These are phyloP conservation scores for Cephus spinipes DNA, from an alignment of 2,888 invertebrate genomes.

Conservation along the genomic window DNA sequence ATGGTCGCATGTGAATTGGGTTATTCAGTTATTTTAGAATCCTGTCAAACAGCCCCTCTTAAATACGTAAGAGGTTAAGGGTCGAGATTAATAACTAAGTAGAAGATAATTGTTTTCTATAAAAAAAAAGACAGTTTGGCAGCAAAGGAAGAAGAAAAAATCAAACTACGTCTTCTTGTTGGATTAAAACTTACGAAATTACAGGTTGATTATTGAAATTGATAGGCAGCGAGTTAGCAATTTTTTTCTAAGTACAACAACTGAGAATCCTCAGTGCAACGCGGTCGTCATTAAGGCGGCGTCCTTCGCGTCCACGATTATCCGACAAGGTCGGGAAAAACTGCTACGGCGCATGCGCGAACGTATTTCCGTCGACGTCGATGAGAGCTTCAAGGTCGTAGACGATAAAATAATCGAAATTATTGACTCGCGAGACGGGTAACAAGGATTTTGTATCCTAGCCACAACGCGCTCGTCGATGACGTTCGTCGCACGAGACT, in stretches of 20 bases:
- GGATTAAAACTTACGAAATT: not conserved
- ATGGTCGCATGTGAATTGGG: not conserved
- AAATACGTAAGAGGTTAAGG: not conserved
- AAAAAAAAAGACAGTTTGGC: not conserved
- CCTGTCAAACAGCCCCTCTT: not conserved
- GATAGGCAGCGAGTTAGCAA: not conserved
- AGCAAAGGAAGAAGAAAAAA: not conserved
- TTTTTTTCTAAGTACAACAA: not conserved
- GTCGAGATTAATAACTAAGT: not conserved
- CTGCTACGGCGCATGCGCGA: not conserved
- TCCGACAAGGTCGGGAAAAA: not conserved
- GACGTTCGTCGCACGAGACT: not conserved
- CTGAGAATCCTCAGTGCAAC: not conserved
- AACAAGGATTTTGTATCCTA: not conserved
- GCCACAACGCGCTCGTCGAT: not conserved
- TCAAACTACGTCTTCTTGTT: not conserved
- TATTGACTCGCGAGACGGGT: not conserved
- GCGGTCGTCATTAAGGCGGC: not conserved
- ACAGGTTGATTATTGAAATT: not conserved
- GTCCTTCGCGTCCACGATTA: not conserved
- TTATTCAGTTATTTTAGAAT: conserved; percentile 6
- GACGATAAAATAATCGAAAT: not conserved
- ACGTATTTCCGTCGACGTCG: not conserved
- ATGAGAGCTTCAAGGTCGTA: not conserved
- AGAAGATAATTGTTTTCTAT: not conserved